Base-by-base conservation (phyloP, 2,113 vertebrate genomes). In the Dascyllus trimaculatus region DNA sequence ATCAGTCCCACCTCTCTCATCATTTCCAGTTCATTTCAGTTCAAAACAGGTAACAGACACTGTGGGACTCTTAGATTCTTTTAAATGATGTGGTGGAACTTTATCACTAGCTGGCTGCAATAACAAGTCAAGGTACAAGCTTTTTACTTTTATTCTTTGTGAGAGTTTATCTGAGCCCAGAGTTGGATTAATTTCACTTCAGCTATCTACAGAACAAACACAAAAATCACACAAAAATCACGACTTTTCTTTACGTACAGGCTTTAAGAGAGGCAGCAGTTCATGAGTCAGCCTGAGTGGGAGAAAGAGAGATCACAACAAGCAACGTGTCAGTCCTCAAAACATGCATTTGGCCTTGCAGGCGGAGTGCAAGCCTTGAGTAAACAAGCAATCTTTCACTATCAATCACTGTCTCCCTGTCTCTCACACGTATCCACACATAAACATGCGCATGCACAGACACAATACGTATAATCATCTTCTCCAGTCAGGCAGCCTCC, bases 331-430 rank as follows among this genome's bases (percentile, higher is more conserved):
- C 65, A 43, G 6, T 22, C 67, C 3, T 84, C 29, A 69, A 54
- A 71, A 72, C 58, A 69, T 17, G 32, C 18, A 21, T 38, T 63
- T 82, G 75, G 61, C 72, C 74, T 79, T 21, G 74, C 32, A 19
- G 70, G 72, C 53, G 0, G 24, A 80, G 81, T 11, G 73, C 54
- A 22, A 84, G 64, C 65, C 65, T 67, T 1, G 26, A 52, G 67
- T 61, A 85, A 80, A 84, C 72, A 81, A 64, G 64, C 53, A 10
- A 38, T 77, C 66, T 46, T 48, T 89, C 66, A 11, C 48, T 17
- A 78, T 88, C 82, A 58, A 77, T 88, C 84, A 75, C 73, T 24
- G 54, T 52, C 49, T 66, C 63, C 18, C 56, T 35, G 54, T 43
- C 74, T 71, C 75, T 26, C 73, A 78, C 67, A 69, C 58, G 5